A percentile compares a stretch with the other conserved stretches of the same genome.
These are phyloP conservation scores for Hyposoter dolosus DNA, from an alignment of 2,888 invertebrate species.

Conservation along the genomic window DNA sequence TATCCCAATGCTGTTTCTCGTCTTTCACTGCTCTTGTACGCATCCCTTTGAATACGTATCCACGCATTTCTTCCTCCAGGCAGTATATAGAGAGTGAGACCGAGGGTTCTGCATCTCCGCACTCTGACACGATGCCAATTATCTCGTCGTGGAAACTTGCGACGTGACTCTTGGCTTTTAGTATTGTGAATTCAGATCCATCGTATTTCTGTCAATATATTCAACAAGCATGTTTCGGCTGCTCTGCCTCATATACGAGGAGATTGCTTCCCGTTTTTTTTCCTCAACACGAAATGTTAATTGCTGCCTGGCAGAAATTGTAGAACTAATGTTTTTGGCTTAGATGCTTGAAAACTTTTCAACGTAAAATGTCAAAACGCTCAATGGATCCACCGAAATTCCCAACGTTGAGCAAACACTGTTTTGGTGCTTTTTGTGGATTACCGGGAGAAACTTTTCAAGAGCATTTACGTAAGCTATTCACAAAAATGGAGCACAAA, in stretches of 20 bases:
- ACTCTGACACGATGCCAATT: slow-evolving; percentile 62
- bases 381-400: neutral
- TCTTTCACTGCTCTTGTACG: slow-evolving; percentile 51
- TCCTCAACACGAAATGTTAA: neutral
- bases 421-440: neutral
- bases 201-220: slow-evolving; percentile 9
- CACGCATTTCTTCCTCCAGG: slow-evolving; percentile 43
- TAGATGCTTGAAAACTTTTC: neutral
- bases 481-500: slow-evolving; percentile 25
- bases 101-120: slow-evolving; percentile 43
- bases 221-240: neutral
- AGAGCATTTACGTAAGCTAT: slow-evolving; percentile 31
- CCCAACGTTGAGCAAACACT: neutral
- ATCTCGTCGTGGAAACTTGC: slow-evolving; percentile 59
- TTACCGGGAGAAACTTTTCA: neutral
- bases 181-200: slow-evolving; percentile 5
- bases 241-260: neutral
- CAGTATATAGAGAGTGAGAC: slow-evolving; percentile 44
- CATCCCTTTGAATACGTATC: slow-evolving; percentile 40
- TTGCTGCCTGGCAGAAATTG: neutral
- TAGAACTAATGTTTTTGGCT: no score
- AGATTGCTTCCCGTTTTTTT: neutral
- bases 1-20: slow-evolving; percentile 59
- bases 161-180: slow-evolving; percentile 33
- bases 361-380: neutral